Conservation (phyloP, 2,888 invertebrate genomes). For the Chloroclystis v-ata region DNA sequence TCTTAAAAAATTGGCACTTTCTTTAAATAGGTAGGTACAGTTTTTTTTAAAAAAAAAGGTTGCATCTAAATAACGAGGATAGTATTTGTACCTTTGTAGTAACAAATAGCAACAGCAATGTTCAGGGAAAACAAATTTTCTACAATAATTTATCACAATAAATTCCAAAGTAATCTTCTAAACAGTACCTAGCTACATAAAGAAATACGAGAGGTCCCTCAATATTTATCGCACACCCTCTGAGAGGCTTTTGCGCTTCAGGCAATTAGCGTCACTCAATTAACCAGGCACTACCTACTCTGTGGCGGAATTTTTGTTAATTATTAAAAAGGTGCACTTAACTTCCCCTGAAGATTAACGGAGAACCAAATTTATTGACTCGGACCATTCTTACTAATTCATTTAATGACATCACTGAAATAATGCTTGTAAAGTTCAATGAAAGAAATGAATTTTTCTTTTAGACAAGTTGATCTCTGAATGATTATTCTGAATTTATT, state of each 20-base stretch:
- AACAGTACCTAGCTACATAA: slow-evolving; percentile 37
- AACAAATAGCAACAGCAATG: too few relatives aligned
- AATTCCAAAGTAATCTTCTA: slow-evolving; percentile 31
- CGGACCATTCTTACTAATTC: slow-evolving; percentile 3
- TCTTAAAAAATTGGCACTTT: too few relatives aligned
- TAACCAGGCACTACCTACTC: slow-evolving; percentile 56
- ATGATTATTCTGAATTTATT: too few relatives aligned
- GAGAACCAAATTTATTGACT: slow-evolving; percentile 15
- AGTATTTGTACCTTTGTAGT: too few relatives aligned
- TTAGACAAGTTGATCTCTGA: too few relatives aligned
- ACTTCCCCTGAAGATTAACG: slow-evolving; percentile 43
- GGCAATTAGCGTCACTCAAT: slow-evolving; percentile 76
- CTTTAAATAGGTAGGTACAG: too few relatives aligned
- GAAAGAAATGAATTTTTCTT: too few relatives aligned
- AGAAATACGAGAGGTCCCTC: slow-evolving; percentile 56
- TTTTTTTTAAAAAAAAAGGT: too few relatives aligned
- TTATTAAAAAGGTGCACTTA: slow-evolving; percentile 76
- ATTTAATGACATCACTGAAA: background rate
- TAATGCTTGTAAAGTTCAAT: background rate
- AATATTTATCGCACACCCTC: slow-evolving; percentile 56
- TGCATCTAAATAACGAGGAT: too few relatives aligned
- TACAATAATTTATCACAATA: slow-evolving; percentile 23
- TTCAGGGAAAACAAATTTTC: background rate
- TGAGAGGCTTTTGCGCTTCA: slow-evolving; percentile 70
- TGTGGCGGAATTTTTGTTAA: slow-evolving; percentile 70